A percentile compares a stretch with the other conserved stretches of the same genome.
Conservation (phyloP, 2,888 invertebrate genomes). For the Linnaemya tessellans region DNA sequence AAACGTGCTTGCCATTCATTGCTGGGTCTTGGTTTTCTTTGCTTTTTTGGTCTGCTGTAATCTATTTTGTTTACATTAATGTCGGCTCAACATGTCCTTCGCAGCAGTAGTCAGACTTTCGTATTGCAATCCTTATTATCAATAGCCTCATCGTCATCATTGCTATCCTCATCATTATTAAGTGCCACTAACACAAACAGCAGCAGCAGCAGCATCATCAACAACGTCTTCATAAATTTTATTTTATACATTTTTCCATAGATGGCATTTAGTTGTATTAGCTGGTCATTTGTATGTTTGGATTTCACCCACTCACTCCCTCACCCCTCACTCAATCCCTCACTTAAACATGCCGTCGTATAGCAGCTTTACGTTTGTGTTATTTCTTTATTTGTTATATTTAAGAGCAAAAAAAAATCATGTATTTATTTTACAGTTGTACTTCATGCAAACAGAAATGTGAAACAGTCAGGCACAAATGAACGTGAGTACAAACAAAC, state of each 20-base stretch:
- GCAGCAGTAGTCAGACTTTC: slow-evolving; percentile 40
- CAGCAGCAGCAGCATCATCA: slow-evolving; percentile 35
- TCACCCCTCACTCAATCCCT: slow-evolving; percentile 36
- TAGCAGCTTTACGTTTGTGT: slow-evolving; percentile 40
- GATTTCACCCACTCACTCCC: slow-evolving; percentile 13
- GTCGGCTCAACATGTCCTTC: slow-evolving; percentile 67
- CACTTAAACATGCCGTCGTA: slow-evolving; percentile 9
- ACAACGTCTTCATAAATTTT: slow-evolving; percentile 59
- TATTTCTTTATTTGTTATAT: slow-evolving; percentile 44
- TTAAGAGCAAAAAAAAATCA: slow-evolving; percentile 17
- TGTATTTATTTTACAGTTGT: slow-evolving; percentile 67
- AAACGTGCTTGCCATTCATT: slow-evolving; percentile 69
- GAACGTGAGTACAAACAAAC: slow-evolving; percentile 32
- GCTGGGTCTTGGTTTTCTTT: slow-evolving; percentile 48
- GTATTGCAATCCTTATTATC: slow-evolving; percentile 34
- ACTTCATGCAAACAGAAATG: slow-evolving; percentile 60
- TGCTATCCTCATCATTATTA: slow-evolving; percentile 32
- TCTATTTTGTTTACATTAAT: slow-evolving; percentile 65
- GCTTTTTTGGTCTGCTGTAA: slow-evolving; percentile 3
- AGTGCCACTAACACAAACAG: slow-evolving; percentile 54
- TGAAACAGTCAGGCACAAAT: slow-evolving; percentile 29
- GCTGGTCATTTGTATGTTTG: slow-evolving; percentile 63
- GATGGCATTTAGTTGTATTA: slow-evolving; percentile 66
- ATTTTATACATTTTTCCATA: slow-evolving; percentile 48
- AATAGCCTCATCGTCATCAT: slow-evolving; percentile 37